A percentile compares a stretch with the other conserved stretches of the same genome.
Conservation (phyloP, 2,888 invertebrate genomes). For the Sicus ferrugineus region DNA sequence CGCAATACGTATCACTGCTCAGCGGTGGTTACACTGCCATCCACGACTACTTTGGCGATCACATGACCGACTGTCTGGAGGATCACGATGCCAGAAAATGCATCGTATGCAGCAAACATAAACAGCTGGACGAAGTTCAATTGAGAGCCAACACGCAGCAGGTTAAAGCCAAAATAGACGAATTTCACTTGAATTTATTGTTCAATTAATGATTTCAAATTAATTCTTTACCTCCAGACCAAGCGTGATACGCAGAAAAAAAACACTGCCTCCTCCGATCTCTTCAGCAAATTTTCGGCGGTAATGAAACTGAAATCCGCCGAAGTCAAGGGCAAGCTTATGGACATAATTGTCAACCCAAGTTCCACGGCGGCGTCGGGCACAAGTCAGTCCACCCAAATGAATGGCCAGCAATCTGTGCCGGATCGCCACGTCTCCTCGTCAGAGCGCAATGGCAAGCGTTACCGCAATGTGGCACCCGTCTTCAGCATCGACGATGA, state of each 20-base stretch:
- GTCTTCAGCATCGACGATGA: conserved; percentile 96
- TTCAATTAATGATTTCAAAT: background rate
- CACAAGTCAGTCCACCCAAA: conserved; percentile 14
- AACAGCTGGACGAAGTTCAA: background rate
- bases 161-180: conserved; percentile 9
- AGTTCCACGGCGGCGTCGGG: conserved; percentile 35
- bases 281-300: conserved; percentile 83
- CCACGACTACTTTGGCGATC: conserved; percentile 83
- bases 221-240: background rate
- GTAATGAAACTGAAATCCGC: conserved; percentile 91
- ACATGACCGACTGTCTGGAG: conserved; percentile 80
- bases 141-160: too few relatives aligned
- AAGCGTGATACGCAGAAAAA: conserved; percentile 40
- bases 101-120: conserved; percentile 76
- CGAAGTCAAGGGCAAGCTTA: conserved; percentile 87
- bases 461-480: conserved; percentile 88
- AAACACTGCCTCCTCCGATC: conserved; percentile 68
- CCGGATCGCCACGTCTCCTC: conserved; percentile 84
- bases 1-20: conserved; percentile 89
- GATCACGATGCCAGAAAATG: conserved; percentile 85
- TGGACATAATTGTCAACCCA: conserved; percentile 94
- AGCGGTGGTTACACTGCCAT: conserved; percentile 89
- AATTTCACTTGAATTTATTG: background rate
- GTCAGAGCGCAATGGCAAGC: conserved; percentile 82
- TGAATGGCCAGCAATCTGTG: conserved; percentile 35